Evolutionary conservation across 2,797 vertebrate genomes (phyloP).

Genomic region (Nyctibius grandis): DNA sequence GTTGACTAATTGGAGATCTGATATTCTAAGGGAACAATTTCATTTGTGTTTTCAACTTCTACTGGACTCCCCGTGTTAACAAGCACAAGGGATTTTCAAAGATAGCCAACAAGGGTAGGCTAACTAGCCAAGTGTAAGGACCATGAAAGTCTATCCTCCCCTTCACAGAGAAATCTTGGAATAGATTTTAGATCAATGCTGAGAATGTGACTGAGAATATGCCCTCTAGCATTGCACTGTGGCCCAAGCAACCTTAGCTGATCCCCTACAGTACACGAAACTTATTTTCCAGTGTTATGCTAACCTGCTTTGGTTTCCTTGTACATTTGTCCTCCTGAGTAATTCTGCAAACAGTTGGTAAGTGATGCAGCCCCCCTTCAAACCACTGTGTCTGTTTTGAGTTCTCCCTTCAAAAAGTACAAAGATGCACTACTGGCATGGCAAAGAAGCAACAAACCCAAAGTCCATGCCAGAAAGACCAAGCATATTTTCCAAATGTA

Average conservation of each 20-base stretch:
- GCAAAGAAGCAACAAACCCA: background rate
- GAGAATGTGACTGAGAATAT: background rate
- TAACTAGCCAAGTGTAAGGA: background rate
- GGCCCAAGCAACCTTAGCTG: background rate
- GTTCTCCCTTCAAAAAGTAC: background rate
- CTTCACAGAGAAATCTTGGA: background rate
- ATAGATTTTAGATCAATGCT: background rate
- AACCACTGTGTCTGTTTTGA: background rate
- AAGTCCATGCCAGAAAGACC: background rate
- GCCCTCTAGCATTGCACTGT: background rate
- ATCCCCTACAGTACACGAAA: background rate
- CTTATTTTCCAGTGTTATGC: background rate
- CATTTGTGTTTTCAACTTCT: background rate
- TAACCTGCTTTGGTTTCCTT: background rate
- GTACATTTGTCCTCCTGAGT: background rate
- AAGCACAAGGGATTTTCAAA: background rate
- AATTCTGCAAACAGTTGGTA: background rate
- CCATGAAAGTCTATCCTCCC: background rate
- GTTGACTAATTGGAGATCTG: background rate
- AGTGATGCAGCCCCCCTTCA: background rate
- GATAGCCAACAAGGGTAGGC: background rate
- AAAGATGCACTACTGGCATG: background rate
- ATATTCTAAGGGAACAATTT: background rate
- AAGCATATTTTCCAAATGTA: background rate
- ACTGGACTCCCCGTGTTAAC: background rate